These are phyloP conservation scores for Dyspetes luteomarginatus DNA, from an alignment of 2,888 invertebrate species.

Conservation along the genomic window DNA sequence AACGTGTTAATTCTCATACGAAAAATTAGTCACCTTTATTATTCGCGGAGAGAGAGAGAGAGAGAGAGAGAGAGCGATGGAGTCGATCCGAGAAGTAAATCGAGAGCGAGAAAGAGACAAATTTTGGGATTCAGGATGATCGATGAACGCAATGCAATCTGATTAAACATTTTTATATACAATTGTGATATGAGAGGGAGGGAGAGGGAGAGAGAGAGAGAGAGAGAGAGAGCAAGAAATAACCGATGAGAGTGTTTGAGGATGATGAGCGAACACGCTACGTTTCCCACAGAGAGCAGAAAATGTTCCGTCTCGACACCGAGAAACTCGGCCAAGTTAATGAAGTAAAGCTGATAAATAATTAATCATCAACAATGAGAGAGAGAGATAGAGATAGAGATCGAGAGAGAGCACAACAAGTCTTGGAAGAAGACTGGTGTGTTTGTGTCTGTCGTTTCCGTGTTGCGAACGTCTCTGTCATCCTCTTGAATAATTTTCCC, in stretches of 20 bases:
- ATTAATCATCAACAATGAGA: conserved; percentile 17
- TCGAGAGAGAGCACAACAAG: conserved; percentile 2
- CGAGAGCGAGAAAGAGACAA: not conserved
- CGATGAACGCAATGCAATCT: no score
- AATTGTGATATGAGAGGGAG: not conserved
- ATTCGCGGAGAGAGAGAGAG: no score
- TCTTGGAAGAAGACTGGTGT: not conserved
- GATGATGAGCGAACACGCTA: conserved; percentile 43
- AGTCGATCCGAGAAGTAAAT: not conserved
- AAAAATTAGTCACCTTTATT: not conserved
- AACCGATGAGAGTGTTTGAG: conserved; percentile 4
- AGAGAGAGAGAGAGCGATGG: no score
- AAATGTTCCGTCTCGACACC: conserved; percentile 56
- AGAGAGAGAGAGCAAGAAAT: not conserved
- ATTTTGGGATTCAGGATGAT: not conserved
- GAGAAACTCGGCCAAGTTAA: conserved; percentile 51
- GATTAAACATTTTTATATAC: not conserved
- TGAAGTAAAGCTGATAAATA: conserved; percentile 22
- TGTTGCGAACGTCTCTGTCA: conserved; percentile 43
- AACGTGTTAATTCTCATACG: not conserved
- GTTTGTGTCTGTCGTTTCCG: conserved; percentile 3
- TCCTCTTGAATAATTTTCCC: conserved; percentile 32
- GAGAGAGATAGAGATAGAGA: no score
- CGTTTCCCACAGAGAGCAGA: conserved; percentile 62
- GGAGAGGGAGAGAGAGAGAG: not conserved